Evolutionary conservation across 2,797 vertebrate genomes (phyloP).

Genomic region (Urosaurus nigricauda): DNA sequence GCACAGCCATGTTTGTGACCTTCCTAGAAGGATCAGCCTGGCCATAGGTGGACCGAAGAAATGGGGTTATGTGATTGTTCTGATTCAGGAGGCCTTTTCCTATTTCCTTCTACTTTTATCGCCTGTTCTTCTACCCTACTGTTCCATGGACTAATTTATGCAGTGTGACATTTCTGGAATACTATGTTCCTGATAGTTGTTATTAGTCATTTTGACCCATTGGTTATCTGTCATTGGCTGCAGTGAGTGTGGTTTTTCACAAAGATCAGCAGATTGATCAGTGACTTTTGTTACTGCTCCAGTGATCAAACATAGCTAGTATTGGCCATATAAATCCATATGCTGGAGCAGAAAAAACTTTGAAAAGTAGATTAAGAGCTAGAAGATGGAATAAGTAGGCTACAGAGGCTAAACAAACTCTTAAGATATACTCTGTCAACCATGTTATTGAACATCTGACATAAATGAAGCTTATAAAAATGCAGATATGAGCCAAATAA

Average conservation of each 20-base stretch:
- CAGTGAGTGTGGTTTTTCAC: neutral
- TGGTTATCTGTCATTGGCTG: conserved; percentile 22
- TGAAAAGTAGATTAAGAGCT: conserved; percentile 6
- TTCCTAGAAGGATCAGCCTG: neutral
- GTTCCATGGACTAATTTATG: conserved; percentile 19
- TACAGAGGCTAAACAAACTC: neutral
- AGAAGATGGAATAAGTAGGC: conserved; percentile 17
- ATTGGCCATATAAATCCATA: conserved; percentile 26
- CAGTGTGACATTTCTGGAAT: conserved; percentile 2
- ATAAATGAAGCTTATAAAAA: conserved; percentile 38
- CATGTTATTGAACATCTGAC: conserved; percentile 29
- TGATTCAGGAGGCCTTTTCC: neutral
- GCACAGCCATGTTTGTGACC: neutral
- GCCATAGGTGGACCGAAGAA: neutral
- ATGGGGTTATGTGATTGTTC: neutral
- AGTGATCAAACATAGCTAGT: conserved; percentile 23
- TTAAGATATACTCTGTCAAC: conserved; percentile 1
- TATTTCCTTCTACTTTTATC: neutral
- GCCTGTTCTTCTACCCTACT: neutral
- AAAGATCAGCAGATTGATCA: conserved; percentile 33
- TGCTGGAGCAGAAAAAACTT: neutral
- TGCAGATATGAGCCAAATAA: conserved; percentile 16
- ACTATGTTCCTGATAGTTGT: conserved; percentile 16
- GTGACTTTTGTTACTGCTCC: neutral
- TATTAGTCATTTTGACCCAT: conserved; percentile 26